Evolutionary conservation across 2,113 vertebrate genomes (phyloP).

Genomic region (Tricholaema leucomelas): DNA sequence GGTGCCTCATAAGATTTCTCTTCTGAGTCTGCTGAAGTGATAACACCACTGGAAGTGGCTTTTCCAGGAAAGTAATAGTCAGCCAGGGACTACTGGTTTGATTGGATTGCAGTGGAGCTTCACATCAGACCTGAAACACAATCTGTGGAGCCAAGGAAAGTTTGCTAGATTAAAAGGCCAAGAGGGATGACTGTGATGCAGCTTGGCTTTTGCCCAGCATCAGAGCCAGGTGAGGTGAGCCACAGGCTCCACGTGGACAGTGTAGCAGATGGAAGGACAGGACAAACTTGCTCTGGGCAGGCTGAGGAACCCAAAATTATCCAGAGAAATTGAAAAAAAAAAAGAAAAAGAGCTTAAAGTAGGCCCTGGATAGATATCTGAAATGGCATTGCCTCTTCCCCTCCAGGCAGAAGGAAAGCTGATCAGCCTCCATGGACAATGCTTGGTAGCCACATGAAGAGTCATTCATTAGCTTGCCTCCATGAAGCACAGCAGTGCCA

Average conservation of each 20-base stretch:
- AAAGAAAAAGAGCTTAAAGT: not conserved
- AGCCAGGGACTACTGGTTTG: not conserved
- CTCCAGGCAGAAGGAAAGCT: not conserved
- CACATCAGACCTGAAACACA: not conserved
- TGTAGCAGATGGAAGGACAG: not conserved
- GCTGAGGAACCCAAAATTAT: not conserved
- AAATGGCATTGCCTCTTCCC: not conserved
- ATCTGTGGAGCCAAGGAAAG: not conserved
- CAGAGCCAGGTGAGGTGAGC: not conserved
- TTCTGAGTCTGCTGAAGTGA: not conserved
- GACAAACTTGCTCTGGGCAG: not conserved
- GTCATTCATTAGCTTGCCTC: not conserved
- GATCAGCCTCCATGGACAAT: not conserved
- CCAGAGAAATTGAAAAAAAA: not conserved
- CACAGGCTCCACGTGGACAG: not conserved
- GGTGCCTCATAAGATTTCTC: conserved; percentile 9
- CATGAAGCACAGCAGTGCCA: not conserved
- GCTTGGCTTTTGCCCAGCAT: not conserved
- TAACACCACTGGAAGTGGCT: not conserved
- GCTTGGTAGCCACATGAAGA: not conserved
- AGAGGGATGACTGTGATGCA: not conserved
- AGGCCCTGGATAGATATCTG: not conserved
- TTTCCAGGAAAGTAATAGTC: conserved; percentile 8
- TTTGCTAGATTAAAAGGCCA: not conserved
- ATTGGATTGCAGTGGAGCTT: conserved; percentile 35